Base-by-base conservation (phyloP, 2,888 invertebrate genomes). In the Electrophaes corylata region DNA sequence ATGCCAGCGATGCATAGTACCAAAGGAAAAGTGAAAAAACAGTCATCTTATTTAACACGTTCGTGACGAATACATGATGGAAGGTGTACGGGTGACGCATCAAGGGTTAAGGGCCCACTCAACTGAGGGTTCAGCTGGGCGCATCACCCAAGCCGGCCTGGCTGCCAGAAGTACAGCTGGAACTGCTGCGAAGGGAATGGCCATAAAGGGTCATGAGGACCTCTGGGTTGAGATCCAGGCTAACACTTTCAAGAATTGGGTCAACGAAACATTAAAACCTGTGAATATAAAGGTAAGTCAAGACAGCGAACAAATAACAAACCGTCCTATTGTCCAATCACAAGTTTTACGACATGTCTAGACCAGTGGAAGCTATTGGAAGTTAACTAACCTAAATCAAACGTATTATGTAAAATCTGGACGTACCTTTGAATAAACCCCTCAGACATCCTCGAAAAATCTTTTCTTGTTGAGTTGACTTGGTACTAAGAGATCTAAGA, bases 171-270 rank as follows among this genome's bases (percentile, higher is more conserved):
- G 97, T 80, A 96, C 97, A 33, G 97, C 82, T 59, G 98, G 98
- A 52, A 98, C 98, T 47, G 98, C 98, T 0, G 98, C 98, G 67
- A 96, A 97, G 80, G 97, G 97, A 67, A 98, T 98, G 97, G 96
- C 96, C 73, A 98, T 98, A 81, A 97, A 97, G 80, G 98, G 98
- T 67, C 95, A 97, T 78, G 97, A 98, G 88, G 98, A 98, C 78
- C 94, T 98, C 40, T 98, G 98, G 98, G 97, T 98, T 49, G 97
- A 98, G 83, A 98, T 98, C 67, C 98, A 98, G 84, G 96, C 98
- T 44, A 97, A 97, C 85, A 99, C 99, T 35, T 99, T 99, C 84
- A 94, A 96, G 71, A 99, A 99, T 88, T 99, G 99, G 99, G 97
- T 98, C 75, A 99, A 99, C 86, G 98, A 99, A 83, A 96, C 97